Conservation (phyloP, 2,797 vertebrate genomes). For the Rhabdophis nuchalis region DNA sequence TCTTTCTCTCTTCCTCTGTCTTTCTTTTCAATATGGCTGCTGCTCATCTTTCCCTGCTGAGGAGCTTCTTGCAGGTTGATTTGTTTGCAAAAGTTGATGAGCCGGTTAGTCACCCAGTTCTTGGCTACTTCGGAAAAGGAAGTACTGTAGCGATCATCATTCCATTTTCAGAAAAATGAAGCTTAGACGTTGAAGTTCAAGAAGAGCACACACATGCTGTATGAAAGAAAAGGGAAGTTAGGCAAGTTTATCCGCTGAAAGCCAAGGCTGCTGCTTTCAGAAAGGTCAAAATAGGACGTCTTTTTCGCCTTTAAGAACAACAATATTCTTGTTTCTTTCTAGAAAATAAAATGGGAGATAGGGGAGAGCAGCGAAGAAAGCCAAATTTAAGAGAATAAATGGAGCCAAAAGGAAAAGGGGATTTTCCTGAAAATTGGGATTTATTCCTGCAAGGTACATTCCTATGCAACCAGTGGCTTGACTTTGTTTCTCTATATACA, state of each 20-base stretch:
- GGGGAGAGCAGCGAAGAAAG: not conserved
- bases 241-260: not conserved
- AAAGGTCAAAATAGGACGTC: not conserved
- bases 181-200: not conserved
- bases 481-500: not conserved
- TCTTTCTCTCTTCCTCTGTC: too few relatives aligned
- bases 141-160: not conserved
- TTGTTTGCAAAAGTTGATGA: not conserved
- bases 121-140: not conserved
- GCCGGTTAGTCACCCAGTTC: not conserved
- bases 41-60: not conserved
- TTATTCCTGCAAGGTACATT: not conserved
- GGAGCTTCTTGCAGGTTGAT: not conserved
- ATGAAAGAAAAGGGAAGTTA: not conserved
- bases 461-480: not conserved
- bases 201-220: not conserved
- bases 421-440: not conserved
- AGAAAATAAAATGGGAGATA: not conserved
- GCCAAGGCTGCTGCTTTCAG: not conserved
- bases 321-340: not conserved
- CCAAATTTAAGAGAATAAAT: not conserved
- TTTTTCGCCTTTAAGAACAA: not conserved
- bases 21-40: not conserved
- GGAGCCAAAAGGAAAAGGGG: not conserved
- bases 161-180: not conserved